A percentile compares a stretch with the other conserved stretches of the same genome.
phyloP scores from a whole-genome alignment of 2,888 invertebrate genomes.

The Cephus sareptanus region DNA sequence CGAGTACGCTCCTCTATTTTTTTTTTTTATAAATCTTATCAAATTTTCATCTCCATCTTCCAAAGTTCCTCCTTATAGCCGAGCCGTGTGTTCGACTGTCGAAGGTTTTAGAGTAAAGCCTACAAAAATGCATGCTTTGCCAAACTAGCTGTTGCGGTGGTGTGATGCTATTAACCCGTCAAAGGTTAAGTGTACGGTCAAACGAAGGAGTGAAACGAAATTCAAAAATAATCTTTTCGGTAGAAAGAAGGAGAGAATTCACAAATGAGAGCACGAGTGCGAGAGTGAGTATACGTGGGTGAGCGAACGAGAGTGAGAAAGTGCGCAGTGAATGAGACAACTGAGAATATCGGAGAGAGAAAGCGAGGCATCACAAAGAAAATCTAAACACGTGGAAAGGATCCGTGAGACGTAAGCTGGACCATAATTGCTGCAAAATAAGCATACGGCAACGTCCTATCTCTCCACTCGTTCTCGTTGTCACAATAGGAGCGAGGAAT shows the following conservation, averaged over 20 bases:
- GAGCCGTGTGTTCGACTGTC: background rate
- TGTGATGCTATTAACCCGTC: slow-evolving; percentile 60
- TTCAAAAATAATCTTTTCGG: slow-evolving; percentile 19
- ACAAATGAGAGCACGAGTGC: background rate
- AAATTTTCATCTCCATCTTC: background rate
- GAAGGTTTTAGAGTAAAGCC: slow-evolving; percentile 8
- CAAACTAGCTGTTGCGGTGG: slow-evolving; percentile 61
- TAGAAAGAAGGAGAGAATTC: background rate
- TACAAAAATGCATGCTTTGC: slow-evolving; percentile 55
- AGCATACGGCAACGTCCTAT: slow-evolving; percentile 26
- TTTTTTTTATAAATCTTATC: background rate
- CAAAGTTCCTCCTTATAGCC: background rate
- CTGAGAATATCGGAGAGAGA: background rate
- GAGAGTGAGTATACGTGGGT: background rate
- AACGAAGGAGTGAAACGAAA: slow-evolving; percentile 18
- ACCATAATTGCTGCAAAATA: slow-evolving; percentile 36
- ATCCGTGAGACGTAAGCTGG: background rate
- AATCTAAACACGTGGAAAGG: background rate
- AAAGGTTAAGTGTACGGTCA: background rate
- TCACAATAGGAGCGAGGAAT: slow-evolving; percentile 8
- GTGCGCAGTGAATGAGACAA: background rate
- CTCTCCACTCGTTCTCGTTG: slow-evolving; percentile 23
- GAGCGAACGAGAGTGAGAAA: background rate
- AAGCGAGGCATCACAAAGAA: background rate
- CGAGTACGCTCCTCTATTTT: background rate